phyloP scores from a whole-genome alignment of 2,797 vertebrate genomes.

The Emydoidea blandingii region DNA sequence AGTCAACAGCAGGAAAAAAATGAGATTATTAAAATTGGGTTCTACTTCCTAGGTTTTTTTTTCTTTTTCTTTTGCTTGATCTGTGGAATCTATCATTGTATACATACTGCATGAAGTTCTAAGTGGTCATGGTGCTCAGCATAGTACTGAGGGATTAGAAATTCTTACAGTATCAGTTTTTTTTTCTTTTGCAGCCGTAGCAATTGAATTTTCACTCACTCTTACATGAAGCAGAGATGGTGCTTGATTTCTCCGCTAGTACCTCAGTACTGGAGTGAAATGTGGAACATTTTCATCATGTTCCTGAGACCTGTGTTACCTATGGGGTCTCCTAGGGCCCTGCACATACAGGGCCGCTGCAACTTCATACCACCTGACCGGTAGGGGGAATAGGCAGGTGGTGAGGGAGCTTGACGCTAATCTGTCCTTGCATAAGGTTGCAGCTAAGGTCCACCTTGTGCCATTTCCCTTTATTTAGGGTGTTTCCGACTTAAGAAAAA shows the following conservation, averaged over 20 bases:
- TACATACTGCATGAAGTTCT: neutral
- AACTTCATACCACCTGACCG: neutral
- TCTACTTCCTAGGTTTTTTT: neutral
- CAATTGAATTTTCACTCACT: no score
- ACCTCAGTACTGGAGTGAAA: neutral
- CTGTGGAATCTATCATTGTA: neutral
- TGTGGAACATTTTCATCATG: neutral
- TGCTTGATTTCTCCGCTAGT: no score
- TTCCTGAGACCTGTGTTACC: neutral
- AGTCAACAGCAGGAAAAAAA: neutral
- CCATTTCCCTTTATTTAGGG: neutral
- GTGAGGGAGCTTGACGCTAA: neutral
- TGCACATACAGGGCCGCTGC: neutral
- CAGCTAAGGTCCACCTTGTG: neutral
- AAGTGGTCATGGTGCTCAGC: neutral
- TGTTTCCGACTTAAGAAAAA: neutral
- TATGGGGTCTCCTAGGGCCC: neutral
- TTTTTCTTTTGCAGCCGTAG: no score
- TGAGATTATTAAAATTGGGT: neutral
- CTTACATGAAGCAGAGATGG: no score
- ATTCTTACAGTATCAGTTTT: no score
- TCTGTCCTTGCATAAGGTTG: accelerated
- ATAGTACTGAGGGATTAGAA: no score
- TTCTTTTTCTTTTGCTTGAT: neutral
- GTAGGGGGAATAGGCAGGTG: neutral